These are phyloP conservation scores for Acropora yongei DNA, from an alignment of 64 coral and sea anemone genomes.

Conservation along the genomic window DNA sequence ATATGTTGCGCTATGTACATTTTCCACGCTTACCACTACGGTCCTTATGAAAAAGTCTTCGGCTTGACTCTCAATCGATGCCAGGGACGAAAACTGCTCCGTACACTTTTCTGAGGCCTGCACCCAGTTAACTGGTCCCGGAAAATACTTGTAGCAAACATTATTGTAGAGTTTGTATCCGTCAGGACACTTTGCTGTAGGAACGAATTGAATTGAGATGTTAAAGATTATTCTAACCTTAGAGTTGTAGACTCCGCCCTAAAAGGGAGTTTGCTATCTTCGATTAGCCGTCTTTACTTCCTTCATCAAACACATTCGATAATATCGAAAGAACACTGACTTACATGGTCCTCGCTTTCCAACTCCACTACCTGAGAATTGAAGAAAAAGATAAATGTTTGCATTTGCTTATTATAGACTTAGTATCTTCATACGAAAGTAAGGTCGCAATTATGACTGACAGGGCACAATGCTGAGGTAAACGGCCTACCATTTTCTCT, in stretches of 20 bases:
- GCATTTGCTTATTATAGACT: background rate
- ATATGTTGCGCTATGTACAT: background rate
- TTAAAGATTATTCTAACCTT: background rate
- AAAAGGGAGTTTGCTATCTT: too few species aligned
- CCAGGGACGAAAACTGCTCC: slow-evolving; percentile 59
- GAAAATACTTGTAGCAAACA: slow-evolving; percentile 87
- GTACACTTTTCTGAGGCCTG: slow-evolving; percentile 79
- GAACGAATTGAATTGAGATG: background rate
- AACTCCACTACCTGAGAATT: slow-evolving; percentile 75
- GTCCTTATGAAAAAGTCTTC: slow-evolving; percentile 78
- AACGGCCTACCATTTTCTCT: too few species aligned
- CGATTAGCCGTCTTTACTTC: too few species aligned
- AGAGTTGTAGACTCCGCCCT: too few species aligned
- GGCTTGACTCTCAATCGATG: slow-evolving; percentile 63
- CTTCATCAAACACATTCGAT: background rate
- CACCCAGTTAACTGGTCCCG: slow-evolving; percentile 83
- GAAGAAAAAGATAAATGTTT: background rate
- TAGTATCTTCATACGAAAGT: background rate
- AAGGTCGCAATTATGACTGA: background rate
- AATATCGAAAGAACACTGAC: background rate
- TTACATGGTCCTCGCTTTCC: slow-evolving; percentile 75
- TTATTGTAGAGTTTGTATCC: slow-evolving; percentile 75
- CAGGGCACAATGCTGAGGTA: too few species aligned
- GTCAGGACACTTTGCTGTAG: slow-evolving; percentile 66
- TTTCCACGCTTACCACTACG: slow-evolving; percentile 59